Base-by-base conservation (phyloP, 2,113 vertebrate genomes). In the Boleophthalmus pectinirostris region DNA sequence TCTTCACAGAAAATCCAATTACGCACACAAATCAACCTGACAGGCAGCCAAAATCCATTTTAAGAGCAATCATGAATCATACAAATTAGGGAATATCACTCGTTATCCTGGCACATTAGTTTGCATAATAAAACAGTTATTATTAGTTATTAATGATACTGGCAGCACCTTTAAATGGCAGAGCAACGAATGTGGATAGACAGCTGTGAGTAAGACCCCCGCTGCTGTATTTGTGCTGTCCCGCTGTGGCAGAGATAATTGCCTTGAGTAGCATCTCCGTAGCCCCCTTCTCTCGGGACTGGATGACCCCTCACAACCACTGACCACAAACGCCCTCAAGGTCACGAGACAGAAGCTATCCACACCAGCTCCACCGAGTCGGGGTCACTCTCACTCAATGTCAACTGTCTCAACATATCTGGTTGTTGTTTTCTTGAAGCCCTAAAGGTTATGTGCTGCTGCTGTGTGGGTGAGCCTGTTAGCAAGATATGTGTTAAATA, bases 71-170 rank as follows among this genome's bases (percentile, higher is more conserved):
- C 61, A 64, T 61, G 58, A 61, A 61, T 61, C 58, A 61, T 9
- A 33, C 25, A 33, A 61, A 61, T 61, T 61, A 61, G 25, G 61
- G 38, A 43, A 64, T 64, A 64, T 64, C 61, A 20, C 33, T 38
- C 33, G 18, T 20, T 64, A 13, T 64, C 38, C 33, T 64, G 61
- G 18, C 61, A 21, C 18, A 21, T 33, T 38, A 20, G 33, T 64
- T 64, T 64, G 61, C 61, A 64, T 64, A 64, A 64, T 38, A 64
- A 64, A 64, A 64, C 21, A 64, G 33, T 33, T 64, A 64, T 64
- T 64, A 64, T 64, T 64, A 64, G 33, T 64, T 64, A 64, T 64
- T 64, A 43, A 64, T 64, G 61, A 64, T 38, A 20, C 33, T 64
- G 29, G 61, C 61, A 64, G 61, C 61, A 64, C 61, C 61, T 64